A percentile compares a stretch with the other conserved stretches of the same genome.
Conservation (phyloP, 2,797 vertebrate species). For the Todus mexicanus region DNA sequence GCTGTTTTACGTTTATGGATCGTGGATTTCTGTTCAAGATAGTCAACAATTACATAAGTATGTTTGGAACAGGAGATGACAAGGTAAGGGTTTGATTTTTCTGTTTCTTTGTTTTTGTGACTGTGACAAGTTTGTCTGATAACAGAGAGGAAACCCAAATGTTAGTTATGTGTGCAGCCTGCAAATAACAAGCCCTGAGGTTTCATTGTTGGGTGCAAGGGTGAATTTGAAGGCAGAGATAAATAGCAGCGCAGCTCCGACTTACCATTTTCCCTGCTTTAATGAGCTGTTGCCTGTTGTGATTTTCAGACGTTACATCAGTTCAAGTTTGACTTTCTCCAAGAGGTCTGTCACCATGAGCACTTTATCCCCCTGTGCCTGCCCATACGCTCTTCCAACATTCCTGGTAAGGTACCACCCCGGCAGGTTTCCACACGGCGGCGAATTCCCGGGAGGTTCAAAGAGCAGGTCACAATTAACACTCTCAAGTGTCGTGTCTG, state of each 20-base stretch:
- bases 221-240: background rate
- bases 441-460: background rate
- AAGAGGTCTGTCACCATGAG: slow-evolving; percentile 96
- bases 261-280: background rate
- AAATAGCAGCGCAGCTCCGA: background rate
- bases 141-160: background rate
- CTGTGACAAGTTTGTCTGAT: background rate
- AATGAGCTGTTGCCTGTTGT: background rate
- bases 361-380: slow-evolving; percentile 96
- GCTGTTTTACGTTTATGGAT: slow-evolving; percentile 96
- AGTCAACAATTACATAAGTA: slow-evolving; percentile 92
- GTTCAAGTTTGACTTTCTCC: slow-evolving; percentile 96
- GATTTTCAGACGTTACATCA: slow-evolving; percentile 85
- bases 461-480: background rate
- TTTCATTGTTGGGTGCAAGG: background rate
- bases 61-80: slow-evolving; percentile 89
- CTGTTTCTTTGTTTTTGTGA: background rate
- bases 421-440: background rate
- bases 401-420: slow-evolving; percentile 81
- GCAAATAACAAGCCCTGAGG: background rate
- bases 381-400: slow-evolving; percentile 88
- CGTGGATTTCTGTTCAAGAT: slow-evolving; percentile 94
- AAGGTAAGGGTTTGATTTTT: slow-evolving; percentile 80
- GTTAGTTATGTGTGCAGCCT: background rate
- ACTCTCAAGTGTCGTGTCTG: background rate